Conservation (phyloP, 2,797 vertebrate genomes). For the Silurus aristotelis region DNA sequence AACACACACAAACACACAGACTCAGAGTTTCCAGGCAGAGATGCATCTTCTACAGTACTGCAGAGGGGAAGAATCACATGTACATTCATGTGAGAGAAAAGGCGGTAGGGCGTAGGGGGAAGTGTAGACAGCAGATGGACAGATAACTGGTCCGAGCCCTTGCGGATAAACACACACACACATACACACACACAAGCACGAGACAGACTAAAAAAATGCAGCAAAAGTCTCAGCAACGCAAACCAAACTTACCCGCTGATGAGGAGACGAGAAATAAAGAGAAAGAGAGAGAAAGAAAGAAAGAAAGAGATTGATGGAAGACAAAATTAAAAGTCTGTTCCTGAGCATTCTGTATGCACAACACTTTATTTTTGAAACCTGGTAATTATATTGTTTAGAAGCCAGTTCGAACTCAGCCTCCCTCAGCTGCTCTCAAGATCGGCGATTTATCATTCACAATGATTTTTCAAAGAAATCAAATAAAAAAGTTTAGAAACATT, state of each 20-base stretch:
- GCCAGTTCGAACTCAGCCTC: too few species aligned
- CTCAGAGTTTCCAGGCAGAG: conserved; percentile 67
- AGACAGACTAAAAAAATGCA: conserved; percentile 50
- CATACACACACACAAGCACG: conserved; percentile 57
- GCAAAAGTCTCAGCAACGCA: conserved; percentile 56
- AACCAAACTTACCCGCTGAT: conserved; percentile 64
- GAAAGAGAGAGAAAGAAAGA: conserved; percentile 46
- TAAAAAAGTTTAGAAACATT: too few species aligned
- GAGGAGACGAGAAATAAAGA: conserved; percentile 64
- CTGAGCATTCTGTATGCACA: conserved; percentile 56
- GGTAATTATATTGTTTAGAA: background rate
- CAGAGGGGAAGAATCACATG: conserved; percentile 63
- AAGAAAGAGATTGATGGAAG: conserved; percentile 82
- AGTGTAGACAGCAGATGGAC: conserved; percentile 43
- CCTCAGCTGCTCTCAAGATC: too few species aligned
- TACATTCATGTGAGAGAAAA: conserved; percentile 50
- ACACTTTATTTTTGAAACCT: conserved; percentile 5
- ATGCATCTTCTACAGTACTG: conserved; percentile 73
- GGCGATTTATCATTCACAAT: too few species aligned
- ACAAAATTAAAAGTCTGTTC: conserved; percentile 92
- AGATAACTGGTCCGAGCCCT: conserved; percentile 48
- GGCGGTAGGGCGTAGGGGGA: conserved; percentile 28
- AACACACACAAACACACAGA: conserved; percentile 59
- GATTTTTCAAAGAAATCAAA: too few species aligned
- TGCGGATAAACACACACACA: conserved; percentile 47